phyloP scores from a whole-genome alignment of 1,140 invertebrate genomes.

The Sarcophaga peregrina region DNA sequence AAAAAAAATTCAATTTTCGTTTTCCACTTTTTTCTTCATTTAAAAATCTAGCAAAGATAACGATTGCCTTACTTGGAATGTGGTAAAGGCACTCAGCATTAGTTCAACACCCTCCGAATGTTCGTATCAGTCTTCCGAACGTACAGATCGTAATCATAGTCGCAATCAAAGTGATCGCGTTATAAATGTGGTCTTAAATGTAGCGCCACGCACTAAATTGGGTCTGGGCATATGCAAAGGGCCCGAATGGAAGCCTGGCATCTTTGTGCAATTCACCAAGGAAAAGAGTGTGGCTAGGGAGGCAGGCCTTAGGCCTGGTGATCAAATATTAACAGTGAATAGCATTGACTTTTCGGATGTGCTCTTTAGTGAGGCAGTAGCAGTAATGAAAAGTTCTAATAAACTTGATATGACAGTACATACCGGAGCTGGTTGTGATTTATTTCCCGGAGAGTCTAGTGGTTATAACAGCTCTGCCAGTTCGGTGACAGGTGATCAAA shows the following conservation, averaged over 20 bases:
- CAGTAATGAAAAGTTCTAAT: constrained; percentile 79
- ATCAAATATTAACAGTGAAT: constrained; percentile 93
- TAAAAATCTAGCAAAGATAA: constrained; percentile 51
- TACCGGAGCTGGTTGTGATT: constrained; percentile 78
- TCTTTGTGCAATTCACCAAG: constrained; percentile 91
- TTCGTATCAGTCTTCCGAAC: constrained; percentile 52
- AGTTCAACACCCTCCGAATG: constrained; percentile 61
- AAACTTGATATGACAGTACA: constrained; percentile 79
- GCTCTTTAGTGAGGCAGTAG: constrained; percentile 83
- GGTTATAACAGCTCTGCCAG: constrained; percentile 85
- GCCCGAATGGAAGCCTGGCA: constrained; percentile 84
- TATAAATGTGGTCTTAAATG: constrained; percentile 73
- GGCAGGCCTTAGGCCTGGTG: constrained; percentile 87
- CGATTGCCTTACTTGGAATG: constrained; percentile 61
- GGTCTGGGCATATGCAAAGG: constrained; percentile 86
- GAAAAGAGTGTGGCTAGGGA: constrained; percentile 87
- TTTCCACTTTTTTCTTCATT: neutral
- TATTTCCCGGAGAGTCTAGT: constrained; percentile 82
- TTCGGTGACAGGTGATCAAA: constrained; percentile 78
- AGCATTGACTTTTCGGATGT: constrained; percentile 81
- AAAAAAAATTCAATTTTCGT: neutral
- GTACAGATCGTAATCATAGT: constrained; percentile 11
- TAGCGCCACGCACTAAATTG: constrained; percentile 75
- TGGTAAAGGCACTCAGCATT: constrained; percentile 59
- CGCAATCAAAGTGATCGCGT: constrained; percentile 60